Evolutionary conservation across 2,888 invertebrate genomes (phyloP).

Genomic region (Adelphocoris suturalis): DNA sequence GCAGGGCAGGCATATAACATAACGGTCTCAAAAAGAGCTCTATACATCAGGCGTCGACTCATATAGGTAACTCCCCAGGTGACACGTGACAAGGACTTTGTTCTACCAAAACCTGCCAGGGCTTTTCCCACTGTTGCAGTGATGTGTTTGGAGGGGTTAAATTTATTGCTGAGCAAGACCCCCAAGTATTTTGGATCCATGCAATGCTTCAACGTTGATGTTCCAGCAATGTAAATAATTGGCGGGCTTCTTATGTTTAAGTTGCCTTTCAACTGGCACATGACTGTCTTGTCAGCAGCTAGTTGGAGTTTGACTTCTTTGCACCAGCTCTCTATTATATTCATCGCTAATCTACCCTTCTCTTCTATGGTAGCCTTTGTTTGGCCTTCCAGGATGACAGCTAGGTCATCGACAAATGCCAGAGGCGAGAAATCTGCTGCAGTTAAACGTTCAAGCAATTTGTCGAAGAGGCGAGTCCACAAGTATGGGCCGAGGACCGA

Average conservation of each 20-base stretch:
- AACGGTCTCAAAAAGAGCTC: neutral
- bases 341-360: too few relatives aligned
- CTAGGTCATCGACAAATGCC: too few relatives aligned
- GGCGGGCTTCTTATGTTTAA: slow-evolving; percentile 32
- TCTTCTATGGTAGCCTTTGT: too few relatives aligned
- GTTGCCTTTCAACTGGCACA: neutral
- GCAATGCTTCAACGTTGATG: neutral
- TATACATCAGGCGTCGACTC: neutral
- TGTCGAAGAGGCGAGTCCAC: too few relatives aligned
- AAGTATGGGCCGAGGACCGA: too few relatives aligned
- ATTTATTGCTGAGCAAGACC: neutral
- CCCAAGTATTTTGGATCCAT: neutral
- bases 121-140: neutral
- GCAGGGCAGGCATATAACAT: slow-evolving; percentile 18
- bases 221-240: neutral
- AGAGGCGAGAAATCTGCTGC: too few relatives aligned
- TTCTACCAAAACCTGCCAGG: neutral
- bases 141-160: neutral
- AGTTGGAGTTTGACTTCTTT: too few relatives aligned
- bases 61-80: neutral
- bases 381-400: too few relatives aligned
- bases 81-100: neutral
- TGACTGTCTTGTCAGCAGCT: too few relatives aligned
- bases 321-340: too few relatives aligned
- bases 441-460: too few relatives aligned